These are phyloP conservation scores for Leptarthrus brevirostris DNA, from an alignment of 2,888 invertebrate species.

Conservation along the genomic window DNA sequence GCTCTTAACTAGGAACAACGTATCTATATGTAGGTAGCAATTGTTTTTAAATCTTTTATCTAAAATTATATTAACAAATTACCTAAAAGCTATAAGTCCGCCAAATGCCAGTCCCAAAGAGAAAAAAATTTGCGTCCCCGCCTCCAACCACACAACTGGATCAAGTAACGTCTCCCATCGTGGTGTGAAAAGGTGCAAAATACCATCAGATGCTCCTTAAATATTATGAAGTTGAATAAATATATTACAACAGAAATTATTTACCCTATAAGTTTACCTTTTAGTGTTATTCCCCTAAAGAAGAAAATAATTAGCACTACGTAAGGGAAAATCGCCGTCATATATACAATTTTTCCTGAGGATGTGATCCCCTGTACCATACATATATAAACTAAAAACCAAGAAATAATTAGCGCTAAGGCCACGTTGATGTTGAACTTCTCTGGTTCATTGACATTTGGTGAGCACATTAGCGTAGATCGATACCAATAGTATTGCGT, in stretches of 20 bases:
- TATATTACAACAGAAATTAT: neutral
- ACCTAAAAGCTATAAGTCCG: constrained; percentile 92
- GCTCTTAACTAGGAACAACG: no score
- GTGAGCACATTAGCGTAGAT: constrained; percentile 89
- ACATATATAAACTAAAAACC: constrained; percentile 95
- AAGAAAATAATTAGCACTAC: constrained; percentile 95
- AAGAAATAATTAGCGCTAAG: constrained; percentile 85
- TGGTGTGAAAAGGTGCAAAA: constrained; percentile 90
- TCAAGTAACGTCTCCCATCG: constrained; percentile 91
- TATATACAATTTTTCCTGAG: constrained; percentile 95
- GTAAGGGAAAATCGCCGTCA: constrained; percentile 97
- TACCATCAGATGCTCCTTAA: constrained; percentile 74
- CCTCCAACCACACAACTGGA: constrained; percentile 97
- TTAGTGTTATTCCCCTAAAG: constrained; percentile 90
- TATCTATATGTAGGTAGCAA: no score
- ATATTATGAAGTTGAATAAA: neutral
- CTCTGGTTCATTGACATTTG: constrained; percentile 86
- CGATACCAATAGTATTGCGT: constrained; percentile 97
- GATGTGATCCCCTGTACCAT: constrained; percentile 98
- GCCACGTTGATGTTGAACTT: constrained; percentile 93
- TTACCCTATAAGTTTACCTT: constrained; percentile 73
- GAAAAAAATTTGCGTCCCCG: constrained; percentile 97
- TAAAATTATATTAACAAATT: no score
- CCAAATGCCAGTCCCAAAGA: constrained; percentile 96
- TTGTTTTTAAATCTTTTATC: no score